Conservation (phyloP, 2,113 vertebrate species). For the Xenus cinereus region DNA sequence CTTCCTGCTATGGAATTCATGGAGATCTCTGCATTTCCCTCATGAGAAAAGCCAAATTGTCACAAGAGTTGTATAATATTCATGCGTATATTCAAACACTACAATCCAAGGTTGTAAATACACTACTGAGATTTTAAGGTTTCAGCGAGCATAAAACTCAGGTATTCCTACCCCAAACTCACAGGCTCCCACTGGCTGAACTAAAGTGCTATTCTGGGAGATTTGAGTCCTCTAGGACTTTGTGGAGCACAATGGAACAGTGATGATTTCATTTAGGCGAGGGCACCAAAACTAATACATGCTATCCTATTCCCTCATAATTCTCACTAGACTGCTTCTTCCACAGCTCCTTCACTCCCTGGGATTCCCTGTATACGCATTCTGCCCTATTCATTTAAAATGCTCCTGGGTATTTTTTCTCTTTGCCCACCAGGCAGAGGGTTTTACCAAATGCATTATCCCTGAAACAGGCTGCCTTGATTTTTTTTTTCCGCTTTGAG, state of each 20-base stretch:
- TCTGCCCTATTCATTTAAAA: neutral
- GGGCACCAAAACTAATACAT: neutral
- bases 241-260: neutral
- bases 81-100: neutral
- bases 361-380: neutral
- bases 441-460: neutral
- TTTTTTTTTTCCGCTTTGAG: neutral
- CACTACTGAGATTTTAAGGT: neutral
- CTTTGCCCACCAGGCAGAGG: neutral
- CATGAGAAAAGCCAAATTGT: neutral
- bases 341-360: neutral
- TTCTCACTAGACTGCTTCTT: neutral
- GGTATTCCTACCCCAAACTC: neutral
- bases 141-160: neutral
- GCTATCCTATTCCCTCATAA: neutral
- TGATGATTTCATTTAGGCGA: neutral
- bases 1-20: neutral
- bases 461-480: neutral
- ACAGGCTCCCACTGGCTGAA: neutral
- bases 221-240: neutral
- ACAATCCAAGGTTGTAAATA: neutral
- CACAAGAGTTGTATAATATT: neutral
- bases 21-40: neutral
- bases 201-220: neutral
- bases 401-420: neutral